Base-by-base conservation (phyloP, 2,888 invertebrate genomes). In the Lycophotia porphyrea region DNA sequence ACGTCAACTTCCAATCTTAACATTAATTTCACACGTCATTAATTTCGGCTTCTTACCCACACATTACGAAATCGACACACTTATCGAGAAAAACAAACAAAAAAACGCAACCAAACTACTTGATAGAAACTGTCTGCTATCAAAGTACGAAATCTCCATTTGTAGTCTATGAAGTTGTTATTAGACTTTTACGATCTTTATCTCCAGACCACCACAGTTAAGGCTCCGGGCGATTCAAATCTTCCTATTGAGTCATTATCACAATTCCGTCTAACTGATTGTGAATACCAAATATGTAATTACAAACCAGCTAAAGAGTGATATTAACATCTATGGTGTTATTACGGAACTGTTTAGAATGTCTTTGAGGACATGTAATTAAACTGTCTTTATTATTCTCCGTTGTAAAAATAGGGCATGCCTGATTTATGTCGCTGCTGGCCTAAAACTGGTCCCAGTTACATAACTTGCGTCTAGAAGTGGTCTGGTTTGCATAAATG, bases 161-260 rank as follows among this genome's bases (percentile, higher is more conserved):
- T 79, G 81, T 79, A 83, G 85, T 87, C 84, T 82, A 87, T 89
- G 87, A 88, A 88, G 88, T 84, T 84, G 88, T 91, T 90, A 91
- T 90, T 90, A 92, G 80, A 88, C 74, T 88, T 91, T 91, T 90
- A 92, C 81, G 91, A 92, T 92, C 85, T 77, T 84, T 90, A 92
- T 91, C 90, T 88, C 77, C 47, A 67, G 93, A 92, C 93, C 93
- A 92, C 93, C 93, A 78, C 74, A 83, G 74, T 76, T 87, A 86
- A 84, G 84, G 90, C 92, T 89, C 47, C 83, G 74, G 91, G 93
- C 93, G 85, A 84, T 89, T 81, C 86, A 84, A 87, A 88, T 91
- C 89, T 90, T 87, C 88, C 85, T 90, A 94, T 94, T 90, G 93
- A 94, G 92, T 89, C 93, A 93, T 94, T 94, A 93, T 91, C 90